Percentiles rank a stretch among this genome's conserved stretches.
phyloP scores from a whole-genome alignment of 2,797 vertebrate species.

The Zenarchopterus dispar region DNA sequence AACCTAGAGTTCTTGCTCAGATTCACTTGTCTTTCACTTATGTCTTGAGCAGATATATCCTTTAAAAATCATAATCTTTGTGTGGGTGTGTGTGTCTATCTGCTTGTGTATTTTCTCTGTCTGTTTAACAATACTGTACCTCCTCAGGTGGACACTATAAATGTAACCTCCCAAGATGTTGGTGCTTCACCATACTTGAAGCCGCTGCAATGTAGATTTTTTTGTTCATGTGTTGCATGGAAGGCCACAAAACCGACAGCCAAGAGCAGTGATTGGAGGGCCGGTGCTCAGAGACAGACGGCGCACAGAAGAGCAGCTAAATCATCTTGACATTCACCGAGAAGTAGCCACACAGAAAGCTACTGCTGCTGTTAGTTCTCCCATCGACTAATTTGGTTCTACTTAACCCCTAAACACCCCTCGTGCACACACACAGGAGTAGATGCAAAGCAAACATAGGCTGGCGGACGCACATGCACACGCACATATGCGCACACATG shows the following conservation, averaged over 20 bases:
- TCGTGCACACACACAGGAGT: slow-evolving; percentile 5
- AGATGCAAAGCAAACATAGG: slow-evolving; percentile 51
- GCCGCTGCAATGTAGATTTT: slow-evolving; percentile 56
- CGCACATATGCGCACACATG: slow-evolving; percentile 79
- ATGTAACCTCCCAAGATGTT: slow-evolving; percentile 39
- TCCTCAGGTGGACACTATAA: not conserved
- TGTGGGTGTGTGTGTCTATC: too few species aligned
- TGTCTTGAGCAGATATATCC: not conserved
- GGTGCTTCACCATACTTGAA: slow-evolving; percentile 43
- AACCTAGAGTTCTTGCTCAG: not conserved
- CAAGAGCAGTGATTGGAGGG: slow-evolving; percentile 69
- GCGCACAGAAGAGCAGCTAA: slow-evolving; percentile 75
- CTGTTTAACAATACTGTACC: too few species aligned
- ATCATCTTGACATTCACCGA: slow-evolving; percentile 81
- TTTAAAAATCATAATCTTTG: not conserved
- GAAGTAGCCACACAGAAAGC: slow-evolving; percentile 75
- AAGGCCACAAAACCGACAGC: slow-evolving; percentile 68
- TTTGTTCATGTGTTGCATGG: slow-evolving; percentile 73
- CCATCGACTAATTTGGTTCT: slow-evolving; percentile 80
- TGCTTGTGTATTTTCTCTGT: too few species aligned
- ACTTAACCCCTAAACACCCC: slow-evolving; percentile 76
- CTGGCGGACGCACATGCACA: slow-evolving; percentile 78
- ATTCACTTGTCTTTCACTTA: not conserved
- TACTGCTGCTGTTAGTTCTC: slow-evolving; percentile 69
- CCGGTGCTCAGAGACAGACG: slow-evolving; percentile 73